A percentile compares a stretch with the other conserved stretches of the same genome.
These are phyloP conservation scores for Xestia ashworthii DNA, from an alignment of 2,888 invertebrate genomes.

Conservation along the genomic window DNA sequence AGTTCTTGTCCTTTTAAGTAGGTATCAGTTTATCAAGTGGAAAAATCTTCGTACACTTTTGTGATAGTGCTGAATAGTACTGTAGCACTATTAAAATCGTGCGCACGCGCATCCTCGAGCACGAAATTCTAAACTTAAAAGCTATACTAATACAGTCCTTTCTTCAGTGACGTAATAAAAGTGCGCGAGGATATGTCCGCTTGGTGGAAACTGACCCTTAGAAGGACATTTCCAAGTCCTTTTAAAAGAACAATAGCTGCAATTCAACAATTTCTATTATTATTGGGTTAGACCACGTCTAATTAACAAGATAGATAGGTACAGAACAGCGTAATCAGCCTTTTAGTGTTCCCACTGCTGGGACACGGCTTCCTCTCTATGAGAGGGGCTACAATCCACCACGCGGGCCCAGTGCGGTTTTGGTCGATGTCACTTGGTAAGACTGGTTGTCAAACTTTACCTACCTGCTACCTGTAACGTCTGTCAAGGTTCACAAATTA, in stretches of 20 bases:
- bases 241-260: conserved; percentile 14
- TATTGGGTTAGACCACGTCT: conserved; percentile 53
- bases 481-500: neutral
- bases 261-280: conserved; percentile 32
- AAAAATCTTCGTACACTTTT: neutral
- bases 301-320: conserved; percentile 10
- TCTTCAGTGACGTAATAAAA: no score
- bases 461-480: no score
- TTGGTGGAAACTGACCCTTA: neutral
- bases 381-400: neutral
- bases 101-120: no score
- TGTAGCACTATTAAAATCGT: no score
- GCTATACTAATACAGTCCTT: no score
- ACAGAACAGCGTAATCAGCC: neutral
- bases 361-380: neutral
- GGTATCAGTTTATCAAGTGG: neutral
- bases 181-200: neutral
- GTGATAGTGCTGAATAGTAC: no score
- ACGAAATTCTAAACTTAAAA: neutral
- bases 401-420: neutral
- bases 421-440: neutral
- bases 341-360: neutral
- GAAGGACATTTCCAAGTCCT: conserved; percentile 3
- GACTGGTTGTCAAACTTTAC: neutral
- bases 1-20: conserved; percentile 6